Base-by-base conservation (phyloP, 2,113 vertebrate genomes). In the Lepisosteus osseus region DNA sequence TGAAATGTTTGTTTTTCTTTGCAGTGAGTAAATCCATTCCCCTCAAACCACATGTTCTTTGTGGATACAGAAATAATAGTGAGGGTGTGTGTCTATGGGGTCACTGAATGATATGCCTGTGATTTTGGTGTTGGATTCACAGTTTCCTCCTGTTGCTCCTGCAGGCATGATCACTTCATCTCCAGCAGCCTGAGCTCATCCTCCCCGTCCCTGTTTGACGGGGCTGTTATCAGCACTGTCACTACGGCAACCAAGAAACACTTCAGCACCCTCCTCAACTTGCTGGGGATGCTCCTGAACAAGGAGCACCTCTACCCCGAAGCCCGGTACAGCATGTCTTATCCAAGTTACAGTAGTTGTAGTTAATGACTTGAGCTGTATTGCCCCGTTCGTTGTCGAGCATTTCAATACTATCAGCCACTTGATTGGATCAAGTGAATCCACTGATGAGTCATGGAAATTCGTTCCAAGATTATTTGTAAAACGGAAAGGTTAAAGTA, bases 241-340 rank as follows among this genome's bases (percentile, higher is more conserved):
- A 99, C 97, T 73, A 99, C 96, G 71, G 97, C 97, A 69, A 99
- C 97, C 69, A 99, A 99, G 86, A 98, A 98, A 77, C 97, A 99
- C 84, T 99, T 99, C 80, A 95, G 94, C 81, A 97, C 94, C 11
- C 92, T 98, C 77, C 85, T 99, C 40, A 95, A 91, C 82, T 93
- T 99, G 74, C 76, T 98, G 81, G 97, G 96, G 71, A 82, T 87
- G 68, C 86, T 99, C 76, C 89, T 99, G 76, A 91, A 88, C 73
- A 99, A 95, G 78, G 95, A 98, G 80, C 93, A 96, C 73, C 92
- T 98, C 70, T 93, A 91, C 80, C 86, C 90, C 0, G 97, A 99
- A 74, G 93, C 94, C 76, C 95, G 97, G 97, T 99, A 77, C 13
- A 43, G 47, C 9, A 29, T 29, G 29, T 29, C 29, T 29, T 29